Percentiles rank a stretch among this genome's conserved stretches.
These are phyloP conservation scores for Drosophila kokeensis DNA, from an alignment of 2,888 invertebrate species.

Conservation along the genomic window DNA sequence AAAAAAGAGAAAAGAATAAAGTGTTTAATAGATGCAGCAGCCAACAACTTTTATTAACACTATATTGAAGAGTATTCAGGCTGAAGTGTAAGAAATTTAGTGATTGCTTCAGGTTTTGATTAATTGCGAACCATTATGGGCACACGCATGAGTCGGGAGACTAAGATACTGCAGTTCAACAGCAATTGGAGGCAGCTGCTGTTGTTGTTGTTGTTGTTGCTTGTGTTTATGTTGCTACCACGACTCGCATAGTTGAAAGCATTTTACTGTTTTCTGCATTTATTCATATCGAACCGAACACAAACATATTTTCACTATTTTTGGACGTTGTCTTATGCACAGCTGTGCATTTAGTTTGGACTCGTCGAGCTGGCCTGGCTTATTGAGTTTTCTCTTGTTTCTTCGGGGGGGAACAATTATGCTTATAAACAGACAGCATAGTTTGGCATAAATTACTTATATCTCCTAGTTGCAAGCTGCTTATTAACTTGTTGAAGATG, in stretches of 20 bases:
- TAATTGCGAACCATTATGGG: conserved; percentile 69
- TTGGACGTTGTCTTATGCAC: conserved; percentile 48
- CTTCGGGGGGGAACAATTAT: conserved; percentile 58
- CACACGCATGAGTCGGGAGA: conserved; percentile 50
- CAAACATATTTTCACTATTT: conserved; percentile 73
- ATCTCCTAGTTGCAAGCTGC: conserved; percentile 51
- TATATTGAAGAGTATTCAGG: conserved; percentile 34
- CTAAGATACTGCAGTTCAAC: conserved; percentile 17
- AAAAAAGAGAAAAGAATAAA: neutral
- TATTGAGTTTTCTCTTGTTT: conserved; percentile 39
- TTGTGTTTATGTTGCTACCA: conserved; percentile 18
- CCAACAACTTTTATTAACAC: neutral
- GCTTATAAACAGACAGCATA: conserved; percentile 54
- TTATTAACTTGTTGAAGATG: conserved; percentile 70
- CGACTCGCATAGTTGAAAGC: conserved; percentile 69
- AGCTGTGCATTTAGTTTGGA: conserved; percentile 46
- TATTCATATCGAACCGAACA: conserved; percentile 75
- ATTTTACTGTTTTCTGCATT: conserved; percentile 77
- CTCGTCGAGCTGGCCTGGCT: conserved; percentile 32
- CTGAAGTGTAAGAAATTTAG: neutral
- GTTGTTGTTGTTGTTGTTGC: conserved; percentile 27
- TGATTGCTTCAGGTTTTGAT: conserved; percentile 48
- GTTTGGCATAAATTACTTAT: conserved; percentile 49
- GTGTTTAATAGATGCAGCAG: neutral
- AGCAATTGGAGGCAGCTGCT: conserved; percentile 34